Evolutionary conservation across 2,888 invertebrate species (phyloP), one percentile per base, ranked within the genome.

Genomic region (Calephelis perditalis): DNA sequence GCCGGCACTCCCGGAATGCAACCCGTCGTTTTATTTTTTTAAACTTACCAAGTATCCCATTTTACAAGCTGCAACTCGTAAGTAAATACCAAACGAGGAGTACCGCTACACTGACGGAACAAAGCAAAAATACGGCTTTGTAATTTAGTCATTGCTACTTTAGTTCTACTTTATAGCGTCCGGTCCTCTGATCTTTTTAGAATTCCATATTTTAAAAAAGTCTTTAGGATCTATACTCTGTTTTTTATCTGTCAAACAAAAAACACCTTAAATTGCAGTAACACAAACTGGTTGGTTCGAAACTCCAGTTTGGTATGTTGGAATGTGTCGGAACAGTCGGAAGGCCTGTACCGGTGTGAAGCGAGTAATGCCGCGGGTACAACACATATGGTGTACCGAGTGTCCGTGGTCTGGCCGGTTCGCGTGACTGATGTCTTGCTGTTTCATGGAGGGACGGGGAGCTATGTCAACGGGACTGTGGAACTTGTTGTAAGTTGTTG

Each of bases 341-440:
- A 81, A 55, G 94, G 93, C 0, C 70, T 87, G 35, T 93, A 91
- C 72, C 90, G 87, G 0, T 95, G 95, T 68, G 81, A 86, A 11
- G 94, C 94, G 0, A 75, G 72, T n/a, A 94, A 93, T 73, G 79
- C 79, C 56, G 94, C 92, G 0, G 94, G 94, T 0, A 77, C 79
- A 0, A 79, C 90, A 0, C 84, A 87, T 62, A 82, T 91, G 12
- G 77, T 80, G 60, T 93, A 92, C 69, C 77, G 84, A 57, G 84
- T 94, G 45, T 77, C 78, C 26, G 88, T 93, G 0, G 79, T 91
- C n/a, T 80, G 72, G 0, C 67, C 71, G 0, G 77, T 82, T 1
- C 67, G 9, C 5, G 72, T 84, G 8, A 54, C 63, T 0, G 79
- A 78, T 1, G 58, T 87, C 0, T 70, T 78, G 5, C 52, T 72